phyloP scores from a whole-genome alignment of 2,888 invertebrate species.

The Marronus borbonicus region DNA sequence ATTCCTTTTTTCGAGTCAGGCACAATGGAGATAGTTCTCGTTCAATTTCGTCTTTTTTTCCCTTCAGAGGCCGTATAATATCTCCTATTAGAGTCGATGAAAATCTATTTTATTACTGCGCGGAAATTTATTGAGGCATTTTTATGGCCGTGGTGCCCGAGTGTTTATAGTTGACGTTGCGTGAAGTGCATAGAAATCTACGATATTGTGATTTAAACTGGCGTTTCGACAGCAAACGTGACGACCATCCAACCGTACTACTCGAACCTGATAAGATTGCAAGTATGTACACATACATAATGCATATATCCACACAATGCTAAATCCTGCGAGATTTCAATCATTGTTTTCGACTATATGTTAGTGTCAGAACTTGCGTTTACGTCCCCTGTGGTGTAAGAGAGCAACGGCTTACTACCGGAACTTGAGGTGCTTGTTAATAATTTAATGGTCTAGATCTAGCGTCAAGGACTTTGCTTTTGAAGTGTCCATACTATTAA shows the following conservation, averaged over 20 bases:
- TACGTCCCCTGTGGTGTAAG: no score
- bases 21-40: slow-evolving; percentile 20
- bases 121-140: slow-evolving; percentile 36
- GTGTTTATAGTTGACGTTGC: slow-evolving; percentile 42
- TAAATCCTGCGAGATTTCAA: not conserved
- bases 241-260: slow-evolving; percentile 19
- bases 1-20: not conserved
- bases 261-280: slow-evolving; percentile 20
- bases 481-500: no score
- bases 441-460: no score
- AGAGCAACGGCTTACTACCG: no score
- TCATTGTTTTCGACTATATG: not conserved
- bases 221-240: slow-evolving; percentile 28
- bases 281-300: slow-evolving; percentile 7
- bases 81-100: slow-evolving; percentile 35
- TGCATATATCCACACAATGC: not conserved
- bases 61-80: slow-evolving; percentile 19
- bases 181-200: slow-evolving; percentile 43
- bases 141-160: slow-evolving; percentile 38
- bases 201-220: slow-evolving; percentile 42
- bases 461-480: no score
- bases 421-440: no score
- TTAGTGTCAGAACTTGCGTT: no score
- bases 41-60: not conserved
- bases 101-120: slow-evolving; percentile 41